Base-by-base conservation (phyloP, 2,113 vertebrate species). In the Ptyas mucosa region DNA sequence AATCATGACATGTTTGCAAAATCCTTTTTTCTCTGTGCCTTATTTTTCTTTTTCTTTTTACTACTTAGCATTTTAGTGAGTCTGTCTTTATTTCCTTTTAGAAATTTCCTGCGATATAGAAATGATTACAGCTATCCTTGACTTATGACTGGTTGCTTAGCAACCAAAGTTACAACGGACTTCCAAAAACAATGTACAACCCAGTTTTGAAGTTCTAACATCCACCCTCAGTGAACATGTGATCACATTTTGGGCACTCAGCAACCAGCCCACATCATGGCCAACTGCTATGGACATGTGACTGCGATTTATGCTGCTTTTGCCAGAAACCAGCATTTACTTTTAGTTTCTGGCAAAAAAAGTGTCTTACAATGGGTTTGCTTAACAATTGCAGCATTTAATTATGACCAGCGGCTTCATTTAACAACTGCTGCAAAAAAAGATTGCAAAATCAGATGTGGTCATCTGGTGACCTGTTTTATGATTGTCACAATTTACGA, bases 101-200 rank as follows among this genome's bases (percentile, higher is more conserved):
- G 34, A 88, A 95, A 57, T 94, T 92, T 94, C 52, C 85, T 12
- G 92, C 69, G 93, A 58, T 87, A 89, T 39, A 49, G 46, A 75
- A 90, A 54, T 91, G 0, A 10, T 34, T 94, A 61, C 3, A 64
- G 61, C 1, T 64, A 14, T 64, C 61, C 29, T 64, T 64, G 29
- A n/a, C 26, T n/a, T 64, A 64, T n/a, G 26, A n/a, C 11, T 1
- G 11, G 11, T 64, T n/a, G 61, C 61, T n/a, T 64, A 64, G 29
- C 61, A 64, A 64, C 11, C 29, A n/a, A 64, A n/a, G 4, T 64
- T 64, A n/a, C 26, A n/a, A 64, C 14, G 29, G 11, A 29, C 61
- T 64, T 29, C 61, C 61, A 64, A 64, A 64, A 64, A 64, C 61
- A 12, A 64, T 64, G n/a, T 64, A 64, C 61, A 64, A 64, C 61